Percentiles rank a stretch among this genome's conserved stretches.
Conservation (phyloP, 2,797 vertebrate genomes). For the Tamandua tetradactyla region DNA sequence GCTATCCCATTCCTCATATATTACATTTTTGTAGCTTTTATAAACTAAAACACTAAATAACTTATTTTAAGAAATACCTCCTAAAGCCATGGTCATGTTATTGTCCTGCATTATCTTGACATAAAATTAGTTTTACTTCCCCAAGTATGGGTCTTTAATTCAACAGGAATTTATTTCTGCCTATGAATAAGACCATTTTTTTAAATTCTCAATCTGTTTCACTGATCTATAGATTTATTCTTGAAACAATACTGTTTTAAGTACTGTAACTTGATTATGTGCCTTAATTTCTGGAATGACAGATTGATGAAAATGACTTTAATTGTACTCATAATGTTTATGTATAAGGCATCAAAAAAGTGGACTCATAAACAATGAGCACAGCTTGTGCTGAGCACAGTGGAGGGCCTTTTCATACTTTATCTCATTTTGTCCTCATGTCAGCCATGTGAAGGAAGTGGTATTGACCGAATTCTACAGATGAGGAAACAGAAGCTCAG, state of each 20-base stretch:
- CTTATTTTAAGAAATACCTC: not conserved
- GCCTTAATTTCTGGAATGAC: slow-evolving; percentile 3
- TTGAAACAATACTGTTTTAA: slow-evolving; percentile 36
- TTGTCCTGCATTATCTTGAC: not conserved
- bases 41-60: too few species aligned
- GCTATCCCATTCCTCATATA: too few species aligned
- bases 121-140: slow-evolving; percentile 44
- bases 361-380: not conserved
- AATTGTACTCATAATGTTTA: not conserved
- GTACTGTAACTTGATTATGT: not conserved
- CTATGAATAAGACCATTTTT: not conserved
- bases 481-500: not conserved
- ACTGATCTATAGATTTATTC: not conserved
- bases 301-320: not conserved
- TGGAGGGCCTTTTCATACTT: not conserved
- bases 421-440: not conserved
- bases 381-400: not conserved
- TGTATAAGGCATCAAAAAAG: not conserved
- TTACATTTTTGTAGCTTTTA: too few species aligned
- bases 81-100: not conserved
- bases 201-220: not conserved
- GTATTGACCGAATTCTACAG: not conserved
- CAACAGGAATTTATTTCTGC: slow-evolving; percentile 10
- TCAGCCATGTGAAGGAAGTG: not conserved
- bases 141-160: not conserved